These are phyloP conservation scores for Steinernema khuongi DNA, from an alignment of 1,140 invertebrate species.

Conservation along the genomic window DNA sequence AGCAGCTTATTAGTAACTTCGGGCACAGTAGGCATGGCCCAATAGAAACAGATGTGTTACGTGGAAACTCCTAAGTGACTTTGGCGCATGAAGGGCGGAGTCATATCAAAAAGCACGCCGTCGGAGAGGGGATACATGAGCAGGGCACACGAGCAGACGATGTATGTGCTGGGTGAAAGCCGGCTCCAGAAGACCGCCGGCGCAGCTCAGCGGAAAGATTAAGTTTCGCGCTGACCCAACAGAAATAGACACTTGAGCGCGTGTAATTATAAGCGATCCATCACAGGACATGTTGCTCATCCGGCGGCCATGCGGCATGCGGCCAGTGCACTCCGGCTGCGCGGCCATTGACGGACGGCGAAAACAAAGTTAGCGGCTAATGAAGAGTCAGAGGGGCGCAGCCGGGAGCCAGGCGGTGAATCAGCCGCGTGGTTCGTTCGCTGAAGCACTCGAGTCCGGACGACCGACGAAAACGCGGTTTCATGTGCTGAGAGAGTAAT, in stretches of 20 bases:
- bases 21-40: no score
- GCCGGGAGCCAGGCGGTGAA: background rate
- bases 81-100: no score
- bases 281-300: background rate
- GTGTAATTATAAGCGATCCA: background rate
- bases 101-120: no score
- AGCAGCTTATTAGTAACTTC: no score
- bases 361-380: constrained; percentile 9
- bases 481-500: background rate
- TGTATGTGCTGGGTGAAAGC: no score
- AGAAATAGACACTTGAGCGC: background rate
- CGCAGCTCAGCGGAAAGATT: no score
- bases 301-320: background rate
- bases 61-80: no score
- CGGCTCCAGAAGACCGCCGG: no score
- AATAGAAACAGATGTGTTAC: no score
- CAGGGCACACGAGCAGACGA: no score
- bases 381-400: constrained; percentile 10
- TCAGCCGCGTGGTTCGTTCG: background rate
- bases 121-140: no score
- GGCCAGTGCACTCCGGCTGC: background rate
- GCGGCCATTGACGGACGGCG: background rate
- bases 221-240: no score
- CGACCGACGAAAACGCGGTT: background rate
- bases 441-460: background rate